These are phyloP conservation scores for Lottia scabra DNA, from an alignment of 2,888 invertebrate species.

Conservation along the genomic window DNA sequence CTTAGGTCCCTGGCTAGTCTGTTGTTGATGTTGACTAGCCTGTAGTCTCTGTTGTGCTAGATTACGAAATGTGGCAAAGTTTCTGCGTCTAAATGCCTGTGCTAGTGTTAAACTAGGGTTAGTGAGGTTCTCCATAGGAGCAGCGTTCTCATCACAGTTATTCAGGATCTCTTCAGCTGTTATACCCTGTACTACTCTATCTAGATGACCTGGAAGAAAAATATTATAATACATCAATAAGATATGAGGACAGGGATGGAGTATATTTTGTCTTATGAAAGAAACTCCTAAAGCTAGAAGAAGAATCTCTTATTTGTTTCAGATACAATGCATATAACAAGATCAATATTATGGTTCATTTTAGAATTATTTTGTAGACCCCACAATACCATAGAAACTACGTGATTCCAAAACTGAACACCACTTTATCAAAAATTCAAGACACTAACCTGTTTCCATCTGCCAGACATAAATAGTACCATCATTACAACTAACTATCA, in stretches of 20 bases:
- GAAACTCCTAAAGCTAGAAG: no score
- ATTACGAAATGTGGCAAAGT: conserved; percentile 66
- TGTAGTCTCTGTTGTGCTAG: conserved; percentile 66
- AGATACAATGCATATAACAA: no score
- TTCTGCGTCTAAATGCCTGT: conserved; percentile 64
- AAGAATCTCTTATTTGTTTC: no score
- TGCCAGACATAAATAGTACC: conserved; percentile 99
- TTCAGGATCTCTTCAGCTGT: conserved; percentile 95
- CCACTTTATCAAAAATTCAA: not conserved
- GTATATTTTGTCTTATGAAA: no score
- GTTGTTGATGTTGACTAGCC: conserved; percentile 41
- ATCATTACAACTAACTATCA: conserved; percentile 96
- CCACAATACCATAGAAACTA: no score
- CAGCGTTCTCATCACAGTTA: conserved; percentile 85
- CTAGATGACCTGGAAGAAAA: conserved; percentile 81
- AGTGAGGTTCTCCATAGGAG: conserved; percentile 53
- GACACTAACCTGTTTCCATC: conserved; percentile 87
- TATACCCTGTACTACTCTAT: conserved; percentile 94
- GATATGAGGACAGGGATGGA: no score
- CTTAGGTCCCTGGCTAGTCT: conserved; percentile 39
- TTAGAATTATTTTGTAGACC: no score
- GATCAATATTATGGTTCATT: no score
- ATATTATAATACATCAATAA: no score
- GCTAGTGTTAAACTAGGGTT: conserved; percentile 64
- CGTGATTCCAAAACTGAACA: no score